Base-by-base conservation (phyloP, 2,888 invertebrate species). In the Teinopalpus imperialis region DNA sequence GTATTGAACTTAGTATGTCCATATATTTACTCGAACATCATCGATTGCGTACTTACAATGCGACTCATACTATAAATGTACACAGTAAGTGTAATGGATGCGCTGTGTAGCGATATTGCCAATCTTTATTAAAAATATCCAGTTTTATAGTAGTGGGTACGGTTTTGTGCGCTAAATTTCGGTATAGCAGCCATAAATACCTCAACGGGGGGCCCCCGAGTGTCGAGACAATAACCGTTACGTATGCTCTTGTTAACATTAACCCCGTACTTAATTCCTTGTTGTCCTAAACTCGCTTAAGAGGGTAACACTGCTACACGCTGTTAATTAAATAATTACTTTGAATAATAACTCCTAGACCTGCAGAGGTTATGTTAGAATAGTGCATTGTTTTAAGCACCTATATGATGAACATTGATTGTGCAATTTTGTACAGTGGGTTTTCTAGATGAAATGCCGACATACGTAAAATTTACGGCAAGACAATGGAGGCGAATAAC, bases 281-380 rank as follows among this genome's bases (percentile, higher is more conserved):
- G 83, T 83, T 77, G 81, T 77, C 80, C 79, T 77, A 74, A 80
- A 85, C 83, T 82, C 76, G 70, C 81, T 86, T 82, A 81, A 81
- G 85, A 82, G 83, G 85, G 85, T 80, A 79, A 79, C 76, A 75
- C 79, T 75, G 67, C 66, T 69, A 83, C 81, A 82, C 71, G 67
- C 67, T 83, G 86, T 83, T 88, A 83, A 86, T 88, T 87, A 85
- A 86, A 86, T 86, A 87, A 87, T 87, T 86, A 87, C 85, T 83
- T 80, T 79, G 77, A 82, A 82, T 85, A 82, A 85, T 83, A 86
- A 85, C 85, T 81, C 68, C 65, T 62, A 59, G 69, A 63, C 54
- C 54, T 26, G 18, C 10, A 1, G 6, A 10, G 32, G 14, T 39
- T 32, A 37, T 32, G 31, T 42, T 42, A 12, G 32, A 3, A 16